Percentiles rank a stretch among this genome's conserved stretches.
Evolutionary conservation across 2,888 invertebrate species (phyloP).

Genomic region (Leptothorax acervorum): DNA sequence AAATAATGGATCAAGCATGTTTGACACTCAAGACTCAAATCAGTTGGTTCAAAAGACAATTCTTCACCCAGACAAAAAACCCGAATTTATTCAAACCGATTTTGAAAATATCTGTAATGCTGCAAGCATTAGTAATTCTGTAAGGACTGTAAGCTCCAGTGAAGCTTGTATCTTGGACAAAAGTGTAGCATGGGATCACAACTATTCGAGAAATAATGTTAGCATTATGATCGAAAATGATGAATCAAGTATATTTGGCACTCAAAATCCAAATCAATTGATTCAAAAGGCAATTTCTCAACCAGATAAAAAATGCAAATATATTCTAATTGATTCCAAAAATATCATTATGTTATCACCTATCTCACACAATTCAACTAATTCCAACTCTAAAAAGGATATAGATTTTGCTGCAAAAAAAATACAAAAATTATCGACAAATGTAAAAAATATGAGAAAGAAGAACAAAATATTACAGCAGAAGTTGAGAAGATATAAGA

Average conservation of each 20-base stretch:
- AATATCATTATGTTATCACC: background rate
- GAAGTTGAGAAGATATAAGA: background rate
- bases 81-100: background rate
- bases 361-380: background rate
- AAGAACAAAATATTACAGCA: constrained; percentile 1
- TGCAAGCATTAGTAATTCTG: background rate
- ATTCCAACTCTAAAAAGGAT: background rate
- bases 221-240: background rate
- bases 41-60: background rate
- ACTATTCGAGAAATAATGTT: background rate
- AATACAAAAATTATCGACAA: background rate
- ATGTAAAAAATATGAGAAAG: background rate
- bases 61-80: background rate
- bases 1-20: background rate
- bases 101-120: background rate
- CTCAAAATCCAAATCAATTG: background rate
- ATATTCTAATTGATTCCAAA: background rate
- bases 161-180: background rate
- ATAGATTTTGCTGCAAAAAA: background rate
- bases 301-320: background rate
- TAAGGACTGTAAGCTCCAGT: background rate
- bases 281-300: background rate
- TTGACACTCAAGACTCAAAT: background rate
- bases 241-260: background rate
- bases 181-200: background rate